Base-by-base conservation (phyloP, 1,140 invertebrate species). In the Choristoneura fumiferana region DNA sequence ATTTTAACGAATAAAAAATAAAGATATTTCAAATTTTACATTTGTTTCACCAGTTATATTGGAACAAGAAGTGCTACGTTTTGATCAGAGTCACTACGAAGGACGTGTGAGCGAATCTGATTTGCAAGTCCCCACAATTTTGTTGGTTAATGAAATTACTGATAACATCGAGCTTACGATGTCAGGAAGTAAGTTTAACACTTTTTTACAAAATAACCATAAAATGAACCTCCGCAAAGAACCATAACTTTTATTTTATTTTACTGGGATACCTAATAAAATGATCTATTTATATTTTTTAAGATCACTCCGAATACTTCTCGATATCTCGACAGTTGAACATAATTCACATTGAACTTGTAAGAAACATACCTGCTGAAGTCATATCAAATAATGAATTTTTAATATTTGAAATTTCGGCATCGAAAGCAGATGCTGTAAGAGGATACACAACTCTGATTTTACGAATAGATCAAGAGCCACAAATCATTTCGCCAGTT, bases 391-490 rank as follows among this genome's bases (percentile, higher is more conserved):
- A 49, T 39, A 63, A 61, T 54, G 35, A 45, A 52, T 62, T 69
- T 38, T 49, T 71, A 9, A 38, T 67, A 43, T 49, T 74, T 36
- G 39, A 63, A 12, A 57, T 74, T 18, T 40, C 57, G 52, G 69
- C 66, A 40, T 59, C 59, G 5, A 40, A 59, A 52, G 18, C 39
- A 33, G 66, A 65, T 37, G 58, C 63, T 45, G 57, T 71, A 15
- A 67, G 29, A 18, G 66, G 61, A 0, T 55, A 71, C 53, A 58
- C 73, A 14, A 70, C 69, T 37, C 57, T 76, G 14, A 52, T 75
- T 18, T 34, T 78, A 36, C 60, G 70, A 38, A 52, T 75, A 40
- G 57, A 62, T 15, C 69, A 40, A 36, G 57, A 61, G 8, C 15
- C 45, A 36, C 3, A 33, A 34, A 49, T 49, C n/a, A 33, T 54